phyloP scores from a whole-genome alignment of 2,888 invertebrate genomes.

The Agonopterix arenella region DNA sequence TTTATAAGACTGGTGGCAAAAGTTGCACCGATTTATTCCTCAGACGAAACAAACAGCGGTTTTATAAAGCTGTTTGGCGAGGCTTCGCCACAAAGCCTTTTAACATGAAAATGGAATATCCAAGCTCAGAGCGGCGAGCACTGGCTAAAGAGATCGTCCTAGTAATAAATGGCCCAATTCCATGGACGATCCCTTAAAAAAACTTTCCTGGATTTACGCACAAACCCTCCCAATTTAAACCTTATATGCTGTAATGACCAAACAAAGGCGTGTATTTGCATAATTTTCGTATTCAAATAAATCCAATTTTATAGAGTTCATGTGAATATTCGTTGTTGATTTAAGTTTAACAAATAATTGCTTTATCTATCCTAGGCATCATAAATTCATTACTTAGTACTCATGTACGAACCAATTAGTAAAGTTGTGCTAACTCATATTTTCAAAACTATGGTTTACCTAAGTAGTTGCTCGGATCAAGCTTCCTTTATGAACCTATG shows the following conservation, averaged over 20 bases:
- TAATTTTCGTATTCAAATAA: not conserved
- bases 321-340: no score
- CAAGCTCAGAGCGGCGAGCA: slow-evolving; percentile 12
- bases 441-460: no score
- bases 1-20: slow-evolving; percentile 4
- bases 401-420: no score
- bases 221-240: slow-evolving; percentile 20
- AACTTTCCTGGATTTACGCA: slow-evolving; percentile 17
- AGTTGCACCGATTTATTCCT: slow-evolving; percentile 6
- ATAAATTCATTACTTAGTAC: no score
- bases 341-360: no score
- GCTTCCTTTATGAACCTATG: no score
- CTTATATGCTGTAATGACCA: slow-evolving; percentile 1
- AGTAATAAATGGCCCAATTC: slow-evolving; percentile 41
- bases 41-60: slow-evolving; percentile 6
- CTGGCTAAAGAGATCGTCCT: slow-evolving; percentile 27
- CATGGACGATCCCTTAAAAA: slow-evolving; percentile 26
- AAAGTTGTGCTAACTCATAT: no score
- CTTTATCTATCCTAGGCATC: no score
- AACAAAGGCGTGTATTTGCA: slow-evolving; percentile 4
- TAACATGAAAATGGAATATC: slow-evolving; percentile 24
- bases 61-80: slow-evolving; percentile 4
- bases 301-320: slow-evolving; percentile 9
- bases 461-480: no score
- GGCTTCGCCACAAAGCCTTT: slow-evolving; percentile 11